These are phyloP conservation scores for Sinhomidia bicolor DNA, from an alignment of 2,888 invertebrate species.

Conservation along the genomic window DNA sequence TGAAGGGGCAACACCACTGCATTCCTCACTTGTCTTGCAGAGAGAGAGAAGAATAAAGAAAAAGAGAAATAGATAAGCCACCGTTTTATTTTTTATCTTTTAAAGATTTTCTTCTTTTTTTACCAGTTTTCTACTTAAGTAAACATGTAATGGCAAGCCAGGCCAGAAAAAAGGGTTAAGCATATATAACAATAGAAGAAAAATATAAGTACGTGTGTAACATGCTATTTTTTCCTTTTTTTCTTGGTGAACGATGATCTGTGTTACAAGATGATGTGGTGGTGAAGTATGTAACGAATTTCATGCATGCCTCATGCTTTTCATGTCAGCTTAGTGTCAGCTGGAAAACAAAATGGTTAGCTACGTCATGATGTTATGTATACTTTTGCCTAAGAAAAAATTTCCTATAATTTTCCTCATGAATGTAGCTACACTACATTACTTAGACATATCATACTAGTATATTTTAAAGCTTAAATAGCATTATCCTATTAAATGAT, in stretches of 20 bases:
- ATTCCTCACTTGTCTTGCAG: constrained; percentile 70
- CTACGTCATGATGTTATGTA: constrained; percentile 16
- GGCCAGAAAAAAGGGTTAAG: constrained; percentile 36
- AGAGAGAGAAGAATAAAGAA: too few species aligned
- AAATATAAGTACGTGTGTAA: not conserved
- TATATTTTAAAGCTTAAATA: constrained; percentile 47
- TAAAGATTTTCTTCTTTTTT: constrained; percentile 30
- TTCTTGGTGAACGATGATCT: constrained; percentile 52
- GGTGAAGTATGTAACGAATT: constrained; percentile 72
- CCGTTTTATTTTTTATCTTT: constrained; percentile 33
- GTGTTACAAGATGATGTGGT: constrained; percentile 54
- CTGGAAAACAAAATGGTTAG: constrained; percentile 71
- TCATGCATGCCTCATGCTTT: constrained; percentile 74
- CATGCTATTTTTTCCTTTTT: constrained; percentile 22
- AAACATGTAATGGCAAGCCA: constrained; percentile 46
- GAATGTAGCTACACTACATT: not conserved
- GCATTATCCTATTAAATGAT: constrained; percentile 71
- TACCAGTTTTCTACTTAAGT: constrained; percentile 32
- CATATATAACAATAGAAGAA: not conserved
- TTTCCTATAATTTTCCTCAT: not conserved
- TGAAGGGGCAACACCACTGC: constrained; percentile 28
- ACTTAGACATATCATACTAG: not conserved
- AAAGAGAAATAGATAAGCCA: constrained; percentile 60
- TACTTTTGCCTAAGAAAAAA: too few species aligned
- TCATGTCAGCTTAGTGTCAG: constrained; percentile 74